phyloP scores from a whole-genome alignment of 2,113 vertebrate genomes.

The Athene cunicularia region DNA sequence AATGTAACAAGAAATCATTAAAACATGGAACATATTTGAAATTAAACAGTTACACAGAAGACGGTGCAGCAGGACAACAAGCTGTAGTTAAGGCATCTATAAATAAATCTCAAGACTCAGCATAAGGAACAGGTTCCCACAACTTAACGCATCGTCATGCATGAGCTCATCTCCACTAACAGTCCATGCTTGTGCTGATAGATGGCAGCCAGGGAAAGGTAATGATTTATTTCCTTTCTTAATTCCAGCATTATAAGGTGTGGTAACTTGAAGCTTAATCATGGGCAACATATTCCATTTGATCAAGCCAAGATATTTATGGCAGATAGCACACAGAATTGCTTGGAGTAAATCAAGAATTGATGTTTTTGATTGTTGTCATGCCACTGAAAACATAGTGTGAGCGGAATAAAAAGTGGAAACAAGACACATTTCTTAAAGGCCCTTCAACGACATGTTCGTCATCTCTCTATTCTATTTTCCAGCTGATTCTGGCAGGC shows the following conservation, averaged over 20 bases:
- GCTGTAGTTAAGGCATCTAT: background rate
- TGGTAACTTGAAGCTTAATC: background rate
- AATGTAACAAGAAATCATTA: background rate
- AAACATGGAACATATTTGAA: background rate
- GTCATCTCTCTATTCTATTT: background rate
- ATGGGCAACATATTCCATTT: background rate
- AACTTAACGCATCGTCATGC: background rate
- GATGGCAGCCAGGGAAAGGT: background rate
- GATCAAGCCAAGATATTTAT: background rate
- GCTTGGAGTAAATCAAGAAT: background rate
- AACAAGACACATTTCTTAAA: background rate
- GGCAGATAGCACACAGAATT: background rate
- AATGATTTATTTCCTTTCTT: background rate
- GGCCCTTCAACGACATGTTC: background rate
- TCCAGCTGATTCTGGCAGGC: conserved; percentile 23
- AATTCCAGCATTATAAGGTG: background rate
- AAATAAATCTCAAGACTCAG: background rate
- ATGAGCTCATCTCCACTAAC: background rate
- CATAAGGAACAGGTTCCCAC: background rate
- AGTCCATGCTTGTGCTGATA: background rate
- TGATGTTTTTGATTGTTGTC: background rate
- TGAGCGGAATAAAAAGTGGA: rapidly evolving
- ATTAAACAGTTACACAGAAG: background rate
- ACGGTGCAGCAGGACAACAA: background rate
- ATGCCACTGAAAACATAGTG: background rate